A percentile compares a stretch with the other conserved stretches of the same genome.
These are phyloP conservation scores for Anseranas semipalmata DNA, from an alignment of 2,113 vertebrate genomes.

Conservation along the genomic window DNA sequence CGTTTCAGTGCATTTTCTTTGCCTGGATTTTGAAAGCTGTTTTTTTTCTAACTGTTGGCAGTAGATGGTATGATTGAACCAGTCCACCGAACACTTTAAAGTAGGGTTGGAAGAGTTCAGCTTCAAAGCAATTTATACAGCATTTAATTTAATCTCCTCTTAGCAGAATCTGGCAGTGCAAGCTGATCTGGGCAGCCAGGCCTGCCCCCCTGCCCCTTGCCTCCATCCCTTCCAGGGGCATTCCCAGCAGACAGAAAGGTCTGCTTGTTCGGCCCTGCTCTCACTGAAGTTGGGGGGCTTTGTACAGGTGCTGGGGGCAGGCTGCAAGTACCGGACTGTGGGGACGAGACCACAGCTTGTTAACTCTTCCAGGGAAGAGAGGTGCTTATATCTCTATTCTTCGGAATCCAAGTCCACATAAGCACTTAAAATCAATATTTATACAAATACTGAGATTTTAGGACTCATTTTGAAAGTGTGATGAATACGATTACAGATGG, in stretches of 20 bases:
- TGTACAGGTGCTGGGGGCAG: not conserved
- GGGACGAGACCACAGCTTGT: not conserved
- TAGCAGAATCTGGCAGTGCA: not conserved
- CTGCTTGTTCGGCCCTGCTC: not conserved
- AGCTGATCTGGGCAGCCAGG: not conserved
- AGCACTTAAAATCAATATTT: too few relatives aligned
- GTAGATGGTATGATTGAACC: not conserved
- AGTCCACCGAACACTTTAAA: too few relatives aligned
- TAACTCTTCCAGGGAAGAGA: not conserved
- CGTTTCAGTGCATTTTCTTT: not conserved
- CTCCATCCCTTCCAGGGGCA: not conserved
- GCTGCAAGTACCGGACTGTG: rapidly evolving
- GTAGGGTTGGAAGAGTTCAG: not conserved
- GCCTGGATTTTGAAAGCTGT: not conserved
- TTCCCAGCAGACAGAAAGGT: not conserved
- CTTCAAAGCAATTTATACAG: not conserved
- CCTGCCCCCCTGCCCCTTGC: not conserved
- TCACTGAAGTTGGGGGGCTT: not conserved
- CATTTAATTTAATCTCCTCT: not conserved
- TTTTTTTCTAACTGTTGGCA: too few relatives aligned
- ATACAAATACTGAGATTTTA: not conserved
- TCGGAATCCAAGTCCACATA: not conserved
- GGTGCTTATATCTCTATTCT: rapidly evolving
- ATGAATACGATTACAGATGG: not conserved
- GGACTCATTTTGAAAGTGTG: not conserved